Evolutionary conservation across 1,140 invertebrate genomes (phyloP).

Genomic region (Procambarus virginalis): DNA sequence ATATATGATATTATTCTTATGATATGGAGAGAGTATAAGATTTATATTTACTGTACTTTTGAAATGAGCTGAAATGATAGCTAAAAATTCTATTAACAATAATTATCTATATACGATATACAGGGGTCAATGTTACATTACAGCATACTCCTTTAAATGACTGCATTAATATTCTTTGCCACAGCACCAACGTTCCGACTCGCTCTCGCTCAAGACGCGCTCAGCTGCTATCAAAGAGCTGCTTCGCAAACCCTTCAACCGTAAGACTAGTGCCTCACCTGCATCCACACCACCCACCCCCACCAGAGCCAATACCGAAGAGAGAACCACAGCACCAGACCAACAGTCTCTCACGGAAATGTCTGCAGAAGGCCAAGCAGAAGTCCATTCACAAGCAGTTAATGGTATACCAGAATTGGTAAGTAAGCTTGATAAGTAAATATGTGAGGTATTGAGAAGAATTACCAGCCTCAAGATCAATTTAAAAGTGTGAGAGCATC

Average conservation of each 20-base stretch:
- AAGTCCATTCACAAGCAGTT: conserved; percentile 9
- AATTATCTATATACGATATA: no score
- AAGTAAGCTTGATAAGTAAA: not conserved
- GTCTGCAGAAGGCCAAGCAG: conserved; percentile 1
- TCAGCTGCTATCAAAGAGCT: conserved; percentile 69
- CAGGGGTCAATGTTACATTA: no score
- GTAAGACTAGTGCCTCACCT: conserved; percentile 54
- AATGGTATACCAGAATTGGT: conserved; percentile 68
- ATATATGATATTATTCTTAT: no score
- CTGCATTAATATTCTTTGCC: not conserved
- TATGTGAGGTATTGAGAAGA: no score
- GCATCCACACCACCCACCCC: conserved; percentile 69
- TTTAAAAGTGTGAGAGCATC: no score
- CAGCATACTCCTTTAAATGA: not conserved
- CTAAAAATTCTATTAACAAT: no score
- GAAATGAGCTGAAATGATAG: no score
- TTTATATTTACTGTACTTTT: no score
- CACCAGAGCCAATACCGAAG: conserved; percentile 63
- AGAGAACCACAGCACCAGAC: conserved; percentile 9
- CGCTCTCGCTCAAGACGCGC: conserved; percentile 61
- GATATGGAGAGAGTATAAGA: no score
- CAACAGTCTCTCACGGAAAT: conserved; percentile 23
- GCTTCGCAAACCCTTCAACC: conserved; percentile 66
- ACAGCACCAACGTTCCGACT: conserved; percentile 61
- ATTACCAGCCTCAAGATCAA: no score